Evolutionary conservation across 2,888 invertebrate species (phyloP).

Genomic region (Mythimna ferrago): DNA sequence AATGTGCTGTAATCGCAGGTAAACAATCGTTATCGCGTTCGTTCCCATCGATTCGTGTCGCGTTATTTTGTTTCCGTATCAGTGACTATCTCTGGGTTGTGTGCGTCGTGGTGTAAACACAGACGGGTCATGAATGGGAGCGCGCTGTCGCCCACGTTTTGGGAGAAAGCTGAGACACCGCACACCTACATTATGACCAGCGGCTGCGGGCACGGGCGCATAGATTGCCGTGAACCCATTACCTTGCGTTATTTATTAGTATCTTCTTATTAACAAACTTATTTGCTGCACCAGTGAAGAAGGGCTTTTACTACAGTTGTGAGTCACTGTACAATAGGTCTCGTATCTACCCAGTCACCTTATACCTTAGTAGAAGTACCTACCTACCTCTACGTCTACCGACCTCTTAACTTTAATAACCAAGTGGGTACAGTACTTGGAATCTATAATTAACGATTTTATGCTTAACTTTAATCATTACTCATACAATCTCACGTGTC

Average conservation of each 20-base stretch:
- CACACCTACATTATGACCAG: conserved; percentile 65
- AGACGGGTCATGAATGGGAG: conserved; percentile 79
- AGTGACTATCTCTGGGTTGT: conserved; percentile 62
- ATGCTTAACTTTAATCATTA: conserved; percentile 9
- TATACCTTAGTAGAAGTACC: background rate
- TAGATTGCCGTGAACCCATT: conserved; percentile 54
- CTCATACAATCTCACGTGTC: background rate
- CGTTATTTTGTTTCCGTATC: conserved; percentile 77
- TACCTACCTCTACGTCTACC: background rate
- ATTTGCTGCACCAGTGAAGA: conserved; percentile 32
- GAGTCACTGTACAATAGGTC: conserved; percentile 34
- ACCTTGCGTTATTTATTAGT: conserved; percentile 52
- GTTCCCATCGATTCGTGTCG: conserved; percentile 79
- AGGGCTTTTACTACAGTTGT: conserved; percentile 19
- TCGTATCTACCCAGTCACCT: conserved; percentile 1
- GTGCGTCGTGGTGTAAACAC: conserved; percentile 74
- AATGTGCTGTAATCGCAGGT: conserved; percentile 83
- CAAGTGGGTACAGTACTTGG: background rate
- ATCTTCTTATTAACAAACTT: conserved; percentile 42
- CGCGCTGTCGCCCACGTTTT: conserved; percentile 83
- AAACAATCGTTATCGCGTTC: conserved; percentile 85
- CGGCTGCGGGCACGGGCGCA: conserved; percentile 40
- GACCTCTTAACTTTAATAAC: conserved; percentile 12
- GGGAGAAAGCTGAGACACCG: conserved; percentile 80
- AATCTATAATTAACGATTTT: conserved; percentile 24